These are phyloP conservation scores for Myiagra hebetior DNA, from an alignment of 2,113 vertebrate genomes.

Conservation along the genomic window DNA sequence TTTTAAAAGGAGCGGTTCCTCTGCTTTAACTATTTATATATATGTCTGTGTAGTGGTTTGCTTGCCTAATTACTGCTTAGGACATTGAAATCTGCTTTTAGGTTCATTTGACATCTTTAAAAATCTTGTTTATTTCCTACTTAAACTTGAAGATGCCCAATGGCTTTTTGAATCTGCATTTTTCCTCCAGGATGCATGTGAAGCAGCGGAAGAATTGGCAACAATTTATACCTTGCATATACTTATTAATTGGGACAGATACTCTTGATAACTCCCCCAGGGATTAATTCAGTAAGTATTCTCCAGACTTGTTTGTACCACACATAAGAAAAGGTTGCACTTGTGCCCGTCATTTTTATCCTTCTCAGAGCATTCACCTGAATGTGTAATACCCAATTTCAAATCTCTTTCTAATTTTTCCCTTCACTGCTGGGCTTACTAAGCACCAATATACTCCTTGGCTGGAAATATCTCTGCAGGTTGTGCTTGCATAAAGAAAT, in stretches of 20 bases:
- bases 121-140: neutral
- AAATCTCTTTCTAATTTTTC: neutral
- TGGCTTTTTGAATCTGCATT: neutral
- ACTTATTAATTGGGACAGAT: neutral
- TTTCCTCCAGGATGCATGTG: neutral
- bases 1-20: neutral
- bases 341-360: neutral
- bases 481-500: neutral
- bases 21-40: neutral
- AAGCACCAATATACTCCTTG: neutral
- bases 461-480: neutral
- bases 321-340: neutral
- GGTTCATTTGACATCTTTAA: neutral
- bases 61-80: neutral
- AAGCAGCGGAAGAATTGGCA: neutral
- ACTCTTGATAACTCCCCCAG: neutral
- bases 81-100: neutral
- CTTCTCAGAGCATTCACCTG: neutral
- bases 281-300: neutral
- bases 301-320: neutral
- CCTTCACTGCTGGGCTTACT: neutral
- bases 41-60: neutral
- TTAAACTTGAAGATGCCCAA: neutral
- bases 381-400: neutral
- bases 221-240: neutral